These are phyloP conservation scores for Sesia apiformis DNA, from an alignment of 2,888 invertebrate species.

Conservation along the genomic window DNA sequence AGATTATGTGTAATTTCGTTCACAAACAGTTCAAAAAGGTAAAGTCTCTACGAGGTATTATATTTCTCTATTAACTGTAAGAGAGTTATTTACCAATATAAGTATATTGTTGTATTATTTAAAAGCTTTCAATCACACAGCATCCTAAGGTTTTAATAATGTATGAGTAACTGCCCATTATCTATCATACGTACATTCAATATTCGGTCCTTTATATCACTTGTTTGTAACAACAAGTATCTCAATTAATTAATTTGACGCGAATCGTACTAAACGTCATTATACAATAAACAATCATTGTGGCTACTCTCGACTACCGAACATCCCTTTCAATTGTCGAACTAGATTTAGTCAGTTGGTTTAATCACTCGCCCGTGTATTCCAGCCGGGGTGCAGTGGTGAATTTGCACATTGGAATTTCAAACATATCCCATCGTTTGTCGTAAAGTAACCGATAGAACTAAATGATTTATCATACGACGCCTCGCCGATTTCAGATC, in stretches of 20 bases:
- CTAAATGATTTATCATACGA: conserved; percentile 30
- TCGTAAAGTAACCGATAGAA: conserved; percentile 21
- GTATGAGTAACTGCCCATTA: no score
- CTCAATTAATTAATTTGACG: neutral
- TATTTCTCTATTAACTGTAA: no score
- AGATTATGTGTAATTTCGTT: no score
- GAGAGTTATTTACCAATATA: no score
- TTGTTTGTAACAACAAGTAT: neutral
- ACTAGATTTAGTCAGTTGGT: conserved; percentile 13
- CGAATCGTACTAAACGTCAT: neutral
- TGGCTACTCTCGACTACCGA: neutral
- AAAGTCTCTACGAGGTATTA: no score
- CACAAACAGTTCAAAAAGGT: no score
- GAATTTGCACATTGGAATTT: conserved; percentile 22
- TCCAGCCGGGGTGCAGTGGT: conserved; percentile 3
- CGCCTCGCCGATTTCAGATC: neutral
- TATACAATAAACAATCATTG: neutral
- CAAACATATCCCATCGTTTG: conserved; percentile 17
- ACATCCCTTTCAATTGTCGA: conserved; percentile 12
- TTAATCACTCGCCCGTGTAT: conserved; percentile 14
- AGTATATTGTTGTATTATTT: no score
- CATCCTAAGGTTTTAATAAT: no score
- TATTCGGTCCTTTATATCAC: neutral
- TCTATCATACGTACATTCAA: no score
- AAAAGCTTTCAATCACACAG: no score